Percentiles rank a stretch among this genome's conserved stretches.
phyloP scores from a whole-genome alignment of 1,140 invertebrate genomes.

The Stegodyphus mimosarum region DNA sequence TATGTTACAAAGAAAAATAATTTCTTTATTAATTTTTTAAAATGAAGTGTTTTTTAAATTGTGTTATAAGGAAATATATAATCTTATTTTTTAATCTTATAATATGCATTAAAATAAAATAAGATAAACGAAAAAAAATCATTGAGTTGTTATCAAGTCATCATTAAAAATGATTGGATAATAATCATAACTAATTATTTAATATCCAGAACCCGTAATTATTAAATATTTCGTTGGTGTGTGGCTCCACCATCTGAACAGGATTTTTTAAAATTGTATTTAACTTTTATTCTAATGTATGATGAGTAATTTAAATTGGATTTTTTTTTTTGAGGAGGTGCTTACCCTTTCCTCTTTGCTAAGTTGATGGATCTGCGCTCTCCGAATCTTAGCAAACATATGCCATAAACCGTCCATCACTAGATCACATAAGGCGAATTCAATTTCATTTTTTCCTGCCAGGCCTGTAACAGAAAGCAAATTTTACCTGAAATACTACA shows the following conservation, averaged over 20 bases:
- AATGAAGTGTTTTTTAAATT: too few relatives aligned
- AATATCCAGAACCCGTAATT: not conserved
- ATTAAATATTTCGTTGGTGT: too few relatives aligned
- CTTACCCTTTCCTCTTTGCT: conserved; percentile 56
- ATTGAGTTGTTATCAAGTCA: not conserved
- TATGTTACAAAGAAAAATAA: too few relatives aligned
- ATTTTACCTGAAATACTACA: too few relatives aligned
- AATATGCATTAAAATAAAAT: not conserved
- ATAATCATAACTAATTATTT: not conserved
- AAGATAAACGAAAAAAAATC: not conserved
- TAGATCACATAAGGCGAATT: conserved; percentile 75
- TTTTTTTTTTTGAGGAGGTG: not conserved
- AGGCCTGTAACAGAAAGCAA: conserved; percentile 68
- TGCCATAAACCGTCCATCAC: conserved; percentile 70
- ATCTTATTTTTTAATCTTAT: not conserved
- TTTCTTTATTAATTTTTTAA: too few relatives aligned
- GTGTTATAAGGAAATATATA: too few relatives aligned
- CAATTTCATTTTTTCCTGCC: conserved; percentile 75
- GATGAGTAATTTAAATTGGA: too few relatives aligned
- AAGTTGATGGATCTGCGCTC: conserved; percentile 66
- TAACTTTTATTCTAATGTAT: too few relatives aligned
- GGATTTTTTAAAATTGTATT: too few relatives aligned
- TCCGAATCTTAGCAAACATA: conserved; percentile 63
- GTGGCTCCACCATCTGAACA: too few relatives aligned
- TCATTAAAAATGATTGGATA: not conserved